Evolutionary conservation across 2,113 vertebrate genomes (phyloP).

Genomic region (Chloropsis hardwickii): DNA sequence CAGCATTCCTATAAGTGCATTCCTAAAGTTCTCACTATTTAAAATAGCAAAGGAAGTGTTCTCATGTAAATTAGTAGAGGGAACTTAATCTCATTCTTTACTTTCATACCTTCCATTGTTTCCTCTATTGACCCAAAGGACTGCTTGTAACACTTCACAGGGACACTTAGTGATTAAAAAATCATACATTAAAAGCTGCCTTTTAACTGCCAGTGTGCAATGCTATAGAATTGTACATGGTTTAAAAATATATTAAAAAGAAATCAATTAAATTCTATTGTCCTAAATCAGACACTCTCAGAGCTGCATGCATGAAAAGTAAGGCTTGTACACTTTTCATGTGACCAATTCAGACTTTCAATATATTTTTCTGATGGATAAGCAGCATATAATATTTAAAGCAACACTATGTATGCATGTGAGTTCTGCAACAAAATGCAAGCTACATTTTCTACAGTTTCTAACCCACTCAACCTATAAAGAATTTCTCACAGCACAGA

Average conservation of each 20-base stretch:
- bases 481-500: not conserved
- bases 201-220: not conserved
- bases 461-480: not conserved
- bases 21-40: not conserved
- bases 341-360: not conserved
- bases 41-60: not conserved
- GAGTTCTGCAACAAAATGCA: not conserved
- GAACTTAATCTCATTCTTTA: not conserved
- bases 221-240: not conserved
- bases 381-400: not conserved
- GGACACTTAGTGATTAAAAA: not conserved
- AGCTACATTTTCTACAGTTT: not conserved
- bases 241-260: not conserved
- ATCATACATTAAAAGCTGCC: not conserved
- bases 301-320: not conserved
- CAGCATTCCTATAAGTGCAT: not conserved
- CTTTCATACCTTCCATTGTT: not conserved
- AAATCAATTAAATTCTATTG: not conserved
- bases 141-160: not conserved
- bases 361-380: not conserved
- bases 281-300: not conserved
- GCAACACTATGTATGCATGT: not conserved
- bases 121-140: not conserved
- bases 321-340: not conserved
- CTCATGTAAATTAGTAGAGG: not conserved